phyloP scores from a whole-genome alignment of 2,113 vertebrate genomes.

The Dipodomys stephensi region DNA sequence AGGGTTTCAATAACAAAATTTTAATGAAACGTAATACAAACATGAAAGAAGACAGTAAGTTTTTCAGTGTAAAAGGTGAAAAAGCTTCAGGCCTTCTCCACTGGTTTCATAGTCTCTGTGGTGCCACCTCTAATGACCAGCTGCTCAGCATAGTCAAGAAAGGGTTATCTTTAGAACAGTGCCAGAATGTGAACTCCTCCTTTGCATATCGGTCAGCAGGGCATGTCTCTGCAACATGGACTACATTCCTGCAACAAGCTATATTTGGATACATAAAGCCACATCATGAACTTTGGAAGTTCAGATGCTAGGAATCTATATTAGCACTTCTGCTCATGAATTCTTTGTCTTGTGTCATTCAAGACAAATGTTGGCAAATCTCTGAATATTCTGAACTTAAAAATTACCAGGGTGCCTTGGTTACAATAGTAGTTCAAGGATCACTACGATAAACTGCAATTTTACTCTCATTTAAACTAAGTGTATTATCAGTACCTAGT shows the following conservation, averaged over 20 bases:
- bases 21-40: background rate
- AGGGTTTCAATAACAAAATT: conserved; percentile 1
- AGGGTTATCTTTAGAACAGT: conserved; percentile 58
- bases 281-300: conserved; percentile 12
- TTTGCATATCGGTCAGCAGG: background rate
- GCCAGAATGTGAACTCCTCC: background rate
- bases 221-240: conserved; percentile 19
- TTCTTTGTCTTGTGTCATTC: background rate
- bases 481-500: background rate
- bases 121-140: conserved; percentile 28
- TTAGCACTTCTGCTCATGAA: conserved; percentile 5
- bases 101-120: background rate
- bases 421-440: background rate
- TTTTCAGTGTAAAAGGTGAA: background rate
- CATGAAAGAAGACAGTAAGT: background rate
- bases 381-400: conserved; percentile 45
- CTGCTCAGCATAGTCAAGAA: conserved; percentile 24
- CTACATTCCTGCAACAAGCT: conserved; percentile 53
- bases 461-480: background rate
- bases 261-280: conserved; percentile 50
- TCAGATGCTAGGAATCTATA: background rate
- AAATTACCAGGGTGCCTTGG: background rate
- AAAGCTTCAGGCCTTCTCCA: background rate
- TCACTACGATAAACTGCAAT: background rate
- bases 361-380: background rate